phyloP scores from a whole-genome alignment of 2,888 invertebrate genomes.

The Chaetogeoica ovagalla region DNA sequence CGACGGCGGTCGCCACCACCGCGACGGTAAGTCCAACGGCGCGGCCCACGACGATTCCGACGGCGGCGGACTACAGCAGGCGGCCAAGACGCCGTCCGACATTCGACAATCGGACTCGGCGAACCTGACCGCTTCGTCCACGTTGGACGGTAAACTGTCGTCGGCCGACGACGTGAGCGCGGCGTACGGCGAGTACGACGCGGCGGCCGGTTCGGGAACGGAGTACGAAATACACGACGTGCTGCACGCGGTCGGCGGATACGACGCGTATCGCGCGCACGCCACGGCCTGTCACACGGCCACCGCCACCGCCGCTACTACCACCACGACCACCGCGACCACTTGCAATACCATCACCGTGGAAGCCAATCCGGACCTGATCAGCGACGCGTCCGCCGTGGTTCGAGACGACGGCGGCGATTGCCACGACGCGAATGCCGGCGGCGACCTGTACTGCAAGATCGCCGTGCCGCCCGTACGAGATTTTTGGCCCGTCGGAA shows the following conservation, averaged over 20 bases:
- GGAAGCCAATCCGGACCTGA: constrained; percentile 78
- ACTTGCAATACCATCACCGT: constrained; percentile 37
- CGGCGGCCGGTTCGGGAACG: not conserved
- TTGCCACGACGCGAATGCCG: not conserved
- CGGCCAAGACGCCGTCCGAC: constrained; percentile 7
- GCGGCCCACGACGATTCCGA: not conserved
- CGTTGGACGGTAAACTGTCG: constrained; percentile 34
- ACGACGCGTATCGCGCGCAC: constrained; percentile 25
- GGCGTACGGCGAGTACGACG: constrained; percentile 38
- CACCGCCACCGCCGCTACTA: too few species aligned
- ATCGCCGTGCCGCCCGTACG: constrained; percentile 5
- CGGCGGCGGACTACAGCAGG: constrained; percentile 1
- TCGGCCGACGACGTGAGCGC: constrained; percentile 40
- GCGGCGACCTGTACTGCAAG: constrained; percentile 38
- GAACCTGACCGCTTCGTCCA: constrained; percentile 36
- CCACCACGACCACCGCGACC: not conserved
- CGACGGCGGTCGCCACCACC: too few species aligned
- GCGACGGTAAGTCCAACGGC: not conserved
- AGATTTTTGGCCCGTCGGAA: constrained; percentile 16
- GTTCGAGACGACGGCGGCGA: constrained; percentile 60
- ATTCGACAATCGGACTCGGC: constrained; percentile 41
- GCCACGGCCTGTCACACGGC: not conserved
- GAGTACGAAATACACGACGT: constrained; percentile 27
- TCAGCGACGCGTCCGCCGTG: constrained; percentile 74
- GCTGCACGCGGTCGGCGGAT: constrained; percentile 5